Base-by-base conservation (phyloP, 2,113 vertebrate species). In the Tupaia chinensis region DNA sequence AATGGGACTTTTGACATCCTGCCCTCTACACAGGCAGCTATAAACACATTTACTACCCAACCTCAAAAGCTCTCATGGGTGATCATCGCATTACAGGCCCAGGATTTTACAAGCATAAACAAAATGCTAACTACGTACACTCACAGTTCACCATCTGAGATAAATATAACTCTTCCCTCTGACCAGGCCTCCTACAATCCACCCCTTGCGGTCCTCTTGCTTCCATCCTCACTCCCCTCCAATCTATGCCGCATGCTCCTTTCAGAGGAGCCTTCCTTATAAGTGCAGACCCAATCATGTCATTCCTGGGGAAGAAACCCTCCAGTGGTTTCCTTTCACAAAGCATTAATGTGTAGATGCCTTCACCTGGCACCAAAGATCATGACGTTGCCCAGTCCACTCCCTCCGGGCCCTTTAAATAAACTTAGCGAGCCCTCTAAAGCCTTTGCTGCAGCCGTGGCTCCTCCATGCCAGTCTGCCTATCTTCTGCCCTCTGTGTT, bases 61-160 rank as follows among this genome's bases (percentile, higher is more conserved):
- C 85, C 80, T 90, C 95, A 87, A 63, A 86, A 29, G 11, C 32
- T 94, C 56, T 54, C 19, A 7, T 73, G n/a, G 60, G 69, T 68
- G 82, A 80, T 68, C 63, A 10, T 16, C 72, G 85, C 56, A 20
- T 88, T 34, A 34, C 5, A 83, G 65, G 8, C 78, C 70, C 61
- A 29, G 69, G n/a, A 63, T 93, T 93, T 89, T 83, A 91, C 32
- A 73, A 70, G 66, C 79, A 93, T 82, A 96, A 87, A 94, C 83
- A 87, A 69, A 94, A 78, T 25, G 63, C 60, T 72, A 87, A 89
- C 76, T 77, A 22, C 34, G 89, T 81, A 68, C 29, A 54, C 63
- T 66, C 68, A 53, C 14, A 10, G 66, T 58, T 61, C 19, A 34
- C 25, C n/a, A 81, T 32, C 58, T 80, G 63, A 89, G 89, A 76